A percentile compares a stretch with the other conserved stretches of the same genome.
Conservation (phyloP, 2,888 invertebrate genomes). For the Hydroisotoma schaefferi region DNA sequence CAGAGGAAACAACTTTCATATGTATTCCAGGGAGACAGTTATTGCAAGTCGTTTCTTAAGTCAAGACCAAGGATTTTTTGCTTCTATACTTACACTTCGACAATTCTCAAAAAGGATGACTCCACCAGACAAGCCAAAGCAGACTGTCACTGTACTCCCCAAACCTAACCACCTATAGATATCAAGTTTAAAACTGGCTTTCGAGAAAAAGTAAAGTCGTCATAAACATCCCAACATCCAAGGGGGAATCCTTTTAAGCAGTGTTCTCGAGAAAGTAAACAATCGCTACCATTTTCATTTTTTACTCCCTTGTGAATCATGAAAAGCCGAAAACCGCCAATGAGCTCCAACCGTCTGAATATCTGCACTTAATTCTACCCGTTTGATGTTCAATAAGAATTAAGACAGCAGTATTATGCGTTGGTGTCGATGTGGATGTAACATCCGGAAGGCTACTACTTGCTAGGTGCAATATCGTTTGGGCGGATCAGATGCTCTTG, state of each 20-base stretch:
- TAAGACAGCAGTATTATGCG: no score
- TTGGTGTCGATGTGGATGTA: no score
- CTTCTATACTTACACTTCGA: conserved; percentile 5
- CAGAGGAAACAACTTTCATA: background rate
- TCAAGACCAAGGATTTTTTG: background rate
- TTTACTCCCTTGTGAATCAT: background rate
- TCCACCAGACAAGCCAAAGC: background rate
- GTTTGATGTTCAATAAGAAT: no score
- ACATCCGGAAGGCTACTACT: no score
- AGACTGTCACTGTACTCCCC: background rate
- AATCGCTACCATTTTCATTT: background rate
- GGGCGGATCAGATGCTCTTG: no score
- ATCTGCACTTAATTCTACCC: conserved; percentile 5
- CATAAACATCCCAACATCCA: background rate
- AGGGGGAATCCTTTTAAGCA: background rate
- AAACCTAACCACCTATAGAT: no score
- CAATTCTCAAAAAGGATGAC: conserved; percentile 2
- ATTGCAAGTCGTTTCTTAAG: conserved; percentile 1
- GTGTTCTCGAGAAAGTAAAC: conserved; percentile 2
- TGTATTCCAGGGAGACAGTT: background rate
- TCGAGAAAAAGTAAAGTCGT: background rate
- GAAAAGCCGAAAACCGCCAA: conserved; percentile 7
- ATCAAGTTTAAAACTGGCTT: background rate
- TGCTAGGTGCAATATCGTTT: no score
- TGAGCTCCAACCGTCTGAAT: conserved; percentile 1